Conservation (phyloP, 2,113 vertebrate genomes). For the Corythornis vintsioides region DNA sequence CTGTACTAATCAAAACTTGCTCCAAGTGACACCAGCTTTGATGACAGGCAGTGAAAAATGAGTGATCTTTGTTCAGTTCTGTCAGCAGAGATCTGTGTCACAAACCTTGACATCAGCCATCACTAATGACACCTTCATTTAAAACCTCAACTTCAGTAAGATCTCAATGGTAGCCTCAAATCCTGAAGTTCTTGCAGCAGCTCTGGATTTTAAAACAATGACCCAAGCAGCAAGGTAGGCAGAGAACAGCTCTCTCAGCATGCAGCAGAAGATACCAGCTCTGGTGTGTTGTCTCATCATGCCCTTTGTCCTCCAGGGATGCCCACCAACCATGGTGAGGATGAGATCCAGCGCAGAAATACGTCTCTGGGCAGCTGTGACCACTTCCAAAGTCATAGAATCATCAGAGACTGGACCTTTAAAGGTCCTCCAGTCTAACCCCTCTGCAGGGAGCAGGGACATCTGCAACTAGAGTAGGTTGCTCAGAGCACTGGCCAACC, state of each 20-base stretch:
- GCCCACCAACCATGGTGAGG: background rate
- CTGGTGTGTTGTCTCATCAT: fast-evolving
- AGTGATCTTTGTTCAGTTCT: fast-evolving
- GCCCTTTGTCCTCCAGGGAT: background rate
- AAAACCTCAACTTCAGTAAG: background rate
- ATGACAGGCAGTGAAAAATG: fast-evolving
- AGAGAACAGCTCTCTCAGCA: background rate
- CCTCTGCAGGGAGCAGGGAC: background rate
- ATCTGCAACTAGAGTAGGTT: background rate
- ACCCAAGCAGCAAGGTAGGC: fast-evolving
- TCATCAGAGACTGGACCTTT: background rate
- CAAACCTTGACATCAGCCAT: too few species aligned
- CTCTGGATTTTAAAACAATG: fast-evolving
- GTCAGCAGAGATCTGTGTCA: background rate
- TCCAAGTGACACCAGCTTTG: background rate
- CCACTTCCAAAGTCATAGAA: background rate
- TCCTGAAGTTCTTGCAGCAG: background rate
- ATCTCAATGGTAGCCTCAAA: background rate
- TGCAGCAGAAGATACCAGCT: too few species aligned
- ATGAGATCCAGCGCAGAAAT: background rate
- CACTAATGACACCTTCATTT: background rate
- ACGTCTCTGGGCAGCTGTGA: background rate
- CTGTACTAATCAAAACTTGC: background rate
- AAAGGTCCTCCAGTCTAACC: background rate
- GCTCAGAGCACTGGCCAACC: background rate